Percentiles rank a stretch among this genome's conserved stretches.
phyloP scores from a whole-genome alignment of 2,797 vertebrate species.

The Novumbra hubbsi region DNA sequence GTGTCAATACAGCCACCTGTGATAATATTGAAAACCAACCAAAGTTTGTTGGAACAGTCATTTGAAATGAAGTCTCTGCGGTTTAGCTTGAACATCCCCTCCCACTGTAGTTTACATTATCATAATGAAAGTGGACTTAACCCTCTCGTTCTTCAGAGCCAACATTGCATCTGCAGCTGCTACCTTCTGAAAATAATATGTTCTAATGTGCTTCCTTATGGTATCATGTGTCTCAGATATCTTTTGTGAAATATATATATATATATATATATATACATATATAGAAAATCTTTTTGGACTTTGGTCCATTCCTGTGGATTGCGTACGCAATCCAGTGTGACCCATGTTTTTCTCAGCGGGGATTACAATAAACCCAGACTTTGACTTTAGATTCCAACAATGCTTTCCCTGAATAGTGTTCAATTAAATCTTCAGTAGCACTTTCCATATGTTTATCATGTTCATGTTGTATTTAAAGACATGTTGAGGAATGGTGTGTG shows the following conservation, averaged over 20 bases:
- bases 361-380: background rate
- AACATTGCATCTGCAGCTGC: background rate
- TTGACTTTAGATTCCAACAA: background rate
- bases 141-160: constrained; percentile 3
- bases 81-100: background rate
- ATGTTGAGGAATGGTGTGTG: background rate
- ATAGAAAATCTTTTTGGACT: no score
- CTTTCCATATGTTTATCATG: constrained; percentile 8
- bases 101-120: background rate
- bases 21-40: constrained; percentile 41
- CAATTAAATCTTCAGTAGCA: background rate
- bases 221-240: constrained; percentile 2
- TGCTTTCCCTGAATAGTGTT: background rate
- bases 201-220: background rate
- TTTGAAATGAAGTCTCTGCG: constrained; percentile 10
- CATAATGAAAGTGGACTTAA: constrained; percentile 9
- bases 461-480: background rate
- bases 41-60: constrained; percentile 40
- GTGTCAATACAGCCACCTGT: constrained; percentile 49
- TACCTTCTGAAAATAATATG: constrained; percentile 15
- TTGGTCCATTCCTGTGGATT: background rate
- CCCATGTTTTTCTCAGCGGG: background rate
- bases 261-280: no score
- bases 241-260: background rate
- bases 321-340: background rate